A percentile compares a stretch with the other conserved stretches of the same genome.
phyloP scores from a whole-genome alignment of 2,888 invertebrate species.

The Dorcus hopei region DNA sequence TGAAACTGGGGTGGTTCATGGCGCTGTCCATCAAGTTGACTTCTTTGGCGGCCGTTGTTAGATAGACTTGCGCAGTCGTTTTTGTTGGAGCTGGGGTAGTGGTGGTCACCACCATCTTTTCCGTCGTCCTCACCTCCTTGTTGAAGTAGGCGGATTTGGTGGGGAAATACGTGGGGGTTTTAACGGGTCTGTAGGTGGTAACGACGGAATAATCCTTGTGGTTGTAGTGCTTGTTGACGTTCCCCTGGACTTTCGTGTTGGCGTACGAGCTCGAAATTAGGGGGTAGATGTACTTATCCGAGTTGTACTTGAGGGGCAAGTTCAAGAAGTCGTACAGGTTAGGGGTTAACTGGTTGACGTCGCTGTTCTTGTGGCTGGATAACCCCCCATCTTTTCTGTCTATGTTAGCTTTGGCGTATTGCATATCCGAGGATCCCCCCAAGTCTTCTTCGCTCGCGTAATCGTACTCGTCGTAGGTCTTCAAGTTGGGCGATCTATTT shows the following conservation, averaged over 20 bases:
- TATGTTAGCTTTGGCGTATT: constrained; percentile 45
- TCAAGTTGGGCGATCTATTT: constrained; percentile 51
- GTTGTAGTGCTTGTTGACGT: constrained; percentile 56
- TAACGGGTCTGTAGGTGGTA: constrained; percentile 42
- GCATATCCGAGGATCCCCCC: constrained; percentile 32
- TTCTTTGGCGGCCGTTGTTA: constrained; percentile 31
- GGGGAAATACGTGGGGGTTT: constrained; percentile 44
- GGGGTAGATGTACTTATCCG: constrained; percentile 66
- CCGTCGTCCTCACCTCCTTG: constrained; percentile 19
- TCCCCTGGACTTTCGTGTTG: constrained; percentile 68
- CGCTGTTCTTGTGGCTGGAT: constrained; percentile 55
- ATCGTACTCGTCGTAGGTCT: constrained; percentile 33
- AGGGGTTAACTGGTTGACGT: constrained; percentile 60
- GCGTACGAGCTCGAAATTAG: constrained; percentile 70
- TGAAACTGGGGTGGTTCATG: constrained; percentile 43
- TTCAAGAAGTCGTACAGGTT: constrained; percentile 68
- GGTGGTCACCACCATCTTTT: constrained; percentile 27
- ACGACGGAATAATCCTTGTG: constrained; percentile 45
- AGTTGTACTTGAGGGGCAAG: constrained; percentile 64
- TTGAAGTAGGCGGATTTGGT: constrained; percentile 34
- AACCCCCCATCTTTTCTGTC: constrained; percentile 49
- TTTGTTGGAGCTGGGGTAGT: constrained; percentile 32
- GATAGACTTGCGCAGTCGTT: constrained; percentile 28
- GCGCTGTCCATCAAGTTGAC: constrained; percentile 39
- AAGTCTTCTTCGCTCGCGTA: constrained; percentile 41